phyloP scores from a whole-genome alignment of 1,140 invertebrate species.

The Oryzaephilus surinamensis region DNA sequence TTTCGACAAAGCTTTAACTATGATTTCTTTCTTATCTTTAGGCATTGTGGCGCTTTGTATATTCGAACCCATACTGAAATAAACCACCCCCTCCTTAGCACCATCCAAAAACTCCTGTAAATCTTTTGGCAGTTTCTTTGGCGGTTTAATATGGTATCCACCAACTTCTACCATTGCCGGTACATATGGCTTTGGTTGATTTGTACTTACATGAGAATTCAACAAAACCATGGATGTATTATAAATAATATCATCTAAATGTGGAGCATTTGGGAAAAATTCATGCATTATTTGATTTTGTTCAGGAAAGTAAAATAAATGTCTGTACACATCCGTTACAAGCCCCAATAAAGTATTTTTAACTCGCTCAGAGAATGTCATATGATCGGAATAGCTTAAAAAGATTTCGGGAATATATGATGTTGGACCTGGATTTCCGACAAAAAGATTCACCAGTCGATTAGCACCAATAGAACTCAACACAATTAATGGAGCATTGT shows the following conservation, averaged over 20 bases:
- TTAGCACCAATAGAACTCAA: conserved; percentile 17
- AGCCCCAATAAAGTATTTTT: conserved; percentile 20
- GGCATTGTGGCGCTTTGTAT: conserved; percentile 43
- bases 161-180: conserved; percentile 42
- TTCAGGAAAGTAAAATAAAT: conserved; percentile 7
- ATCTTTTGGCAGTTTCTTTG: conserved; percentile 30
- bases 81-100: conserved; percentile 44
- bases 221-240: conserved; percentile 10
- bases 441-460: conserved; percentile 14
- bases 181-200: conserved; percentile 35
- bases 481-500: conserved; percentile 4
- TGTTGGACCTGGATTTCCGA: conserved; percentile 36
- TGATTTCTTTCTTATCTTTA: not conserved
- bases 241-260: conserved; percentile 5
- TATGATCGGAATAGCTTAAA: conserved; percentile 41
- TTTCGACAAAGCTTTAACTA: conserved; percentile 4
- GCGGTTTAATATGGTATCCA: conserved; percentile 37
- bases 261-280: conserved; percentile 10
- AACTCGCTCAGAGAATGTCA: conserved; percentile 37
- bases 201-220: conserved; percentile 14
- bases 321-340: conserved; percentile 1
- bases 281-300: conserved; percentile 5
- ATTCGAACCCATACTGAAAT: conserved; percentile 50
- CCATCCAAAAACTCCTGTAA: conserved; percentile 41
- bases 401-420: conserved; percentile 43